Percentiles rank a stretch among this genome's conserved stretches.
These are phyloP conservation scores for Drosophila teissieri DNA, from an alignment of 1,140 invertebrate genomes.

Conservation along the genomic window DNA sequence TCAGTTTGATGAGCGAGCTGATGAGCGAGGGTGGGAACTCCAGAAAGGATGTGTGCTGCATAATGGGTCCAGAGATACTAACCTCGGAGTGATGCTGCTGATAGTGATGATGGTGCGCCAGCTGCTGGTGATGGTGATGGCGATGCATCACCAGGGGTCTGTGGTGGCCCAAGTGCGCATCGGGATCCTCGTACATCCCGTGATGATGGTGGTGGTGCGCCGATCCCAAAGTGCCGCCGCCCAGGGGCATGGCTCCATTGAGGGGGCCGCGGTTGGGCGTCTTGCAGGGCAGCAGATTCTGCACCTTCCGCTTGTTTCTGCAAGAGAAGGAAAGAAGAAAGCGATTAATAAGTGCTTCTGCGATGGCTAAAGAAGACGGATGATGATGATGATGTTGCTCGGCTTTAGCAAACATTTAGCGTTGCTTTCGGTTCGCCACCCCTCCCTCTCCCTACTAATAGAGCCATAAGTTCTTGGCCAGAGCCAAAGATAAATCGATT, in stretches of 20 bases:
- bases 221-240: constrained; percentile 48
- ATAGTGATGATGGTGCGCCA: constrained; percentile 70
- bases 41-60: background rate
- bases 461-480: constrained; percentile 68
- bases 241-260: constrained; percentile 81
- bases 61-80: constrained; percentile 51
- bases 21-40: background rate
- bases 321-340: constrained; percentile 69
- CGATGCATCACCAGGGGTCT: constrained; percentile 82
- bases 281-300: constrained; percentile 89
- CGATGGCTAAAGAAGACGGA: constrained; percentile 32
- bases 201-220: constrained; percentile 76
- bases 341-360: constrained; percentile 24
- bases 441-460: constrained; percentile 42
- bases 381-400: constrained; percentile 62
- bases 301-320: constrained; percentile 90
- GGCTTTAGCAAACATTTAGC: constrained; percentile 33
- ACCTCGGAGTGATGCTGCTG: constrained; percentile 83
- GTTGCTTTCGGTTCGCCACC: background rate
- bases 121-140: constrained; percentile 84
- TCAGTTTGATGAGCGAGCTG: background rate
- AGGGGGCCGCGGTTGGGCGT: constrained; percentile 87
- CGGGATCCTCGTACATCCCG: constrained; percentile 87
- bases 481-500: constrained; percentile 75
- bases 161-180: constrained; percentile 81